Conservation (phyloP, 2,888 invertebrate genomes). For the Metopia argyrocephala region DNA sequence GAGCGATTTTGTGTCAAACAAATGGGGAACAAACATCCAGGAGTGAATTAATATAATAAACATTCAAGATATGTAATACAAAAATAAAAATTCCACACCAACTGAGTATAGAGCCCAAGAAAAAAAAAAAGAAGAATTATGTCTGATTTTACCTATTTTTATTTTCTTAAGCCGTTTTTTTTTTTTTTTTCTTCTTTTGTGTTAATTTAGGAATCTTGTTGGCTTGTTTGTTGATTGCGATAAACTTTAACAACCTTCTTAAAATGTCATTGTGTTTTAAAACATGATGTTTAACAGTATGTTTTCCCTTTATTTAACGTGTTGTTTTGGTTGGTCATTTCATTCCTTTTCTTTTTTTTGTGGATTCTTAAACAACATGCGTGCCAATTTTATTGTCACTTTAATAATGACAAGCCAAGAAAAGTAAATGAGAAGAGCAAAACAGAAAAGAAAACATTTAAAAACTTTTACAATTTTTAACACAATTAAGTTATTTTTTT, state of each 20-base stretch:
- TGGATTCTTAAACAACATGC: slow-evolving; percentile 50
- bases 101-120: neutral
- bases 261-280: slow-evolving; percentile 63
- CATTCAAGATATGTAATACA: neutral
- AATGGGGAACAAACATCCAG: too few relatives aligned
- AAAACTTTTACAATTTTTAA: slow-evolving; percentile 27
- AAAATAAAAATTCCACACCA: neutral
- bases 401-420: slow-evolving; percentile 56
- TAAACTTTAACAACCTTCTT: slow-evolving; percentile 63
- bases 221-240: slow-evolving; percentile 54
- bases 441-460: neutral
- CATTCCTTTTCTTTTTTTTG: slow-evolving; percentile 26
- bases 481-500: too few relatives aligned
- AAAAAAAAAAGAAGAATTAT: slow-evolving; percentile 24
- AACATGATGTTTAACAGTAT: slow-evolving; percentile 62
- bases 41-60: too few relatives aligned
- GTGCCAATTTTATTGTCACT: slow-evolving; percentile 64
- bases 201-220: slow-evolving; percentile 62
- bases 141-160: neutral
- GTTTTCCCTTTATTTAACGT: slow-evolving; percentile 41
- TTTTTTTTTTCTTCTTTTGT: neutral
- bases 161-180: neutral
- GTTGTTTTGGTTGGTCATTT: neutral
- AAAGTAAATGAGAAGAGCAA: too few relatives aligned
- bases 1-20: too few relatives aligned